A percentile compares a stretch with the other conserved stretches of the same genome.
Evolutionary conservation across 2,797 vertebrate species (phyloP).

Genomic region (Cichlasoma orientale): DNA sequence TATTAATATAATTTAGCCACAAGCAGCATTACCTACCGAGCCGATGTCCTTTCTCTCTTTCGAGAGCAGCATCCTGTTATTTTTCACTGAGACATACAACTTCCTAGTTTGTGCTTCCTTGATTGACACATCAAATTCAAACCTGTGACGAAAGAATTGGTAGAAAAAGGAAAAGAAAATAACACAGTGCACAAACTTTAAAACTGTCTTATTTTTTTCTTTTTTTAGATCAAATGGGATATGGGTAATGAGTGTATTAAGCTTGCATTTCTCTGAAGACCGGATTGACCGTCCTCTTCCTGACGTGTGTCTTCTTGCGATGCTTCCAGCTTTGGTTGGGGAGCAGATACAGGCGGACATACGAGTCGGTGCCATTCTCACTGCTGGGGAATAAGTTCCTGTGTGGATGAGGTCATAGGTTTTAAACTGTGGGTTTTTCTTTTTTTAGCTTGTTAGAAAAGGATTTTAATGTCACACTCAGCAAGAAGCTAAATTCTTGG

Average conservation of each 20-base stretch:
- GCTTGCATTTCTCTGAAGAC: slow-evolving; percentile 88
- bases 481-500: neutral
- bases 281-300: slow-evolving; percentile 88
- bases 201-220: neutral
- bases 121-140: slow-evolving; percentile 88
- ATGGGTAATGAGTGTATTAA: neutral
- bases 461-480: neutral
- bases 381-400: slow-evolving; percentile 88
- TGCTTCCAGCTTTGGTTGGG: slow-evolving; percentile 90
- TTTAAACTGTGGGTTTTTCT: neutral
- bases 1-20: neutral
- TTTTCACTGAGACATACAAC: slow-evolving; percentile 92
- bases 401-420: neutral
- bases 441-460: neutral
- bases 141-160: slow-evolving; percentile 75
- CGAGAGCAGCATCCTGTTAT: slow-evolving; percentile 86
- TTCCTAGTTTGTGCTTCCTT: slow-evolving; percentile 84
- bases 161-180: neutral
- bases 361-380: slow-evolving; percentile 88
- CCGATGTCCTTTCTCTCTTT: slow-evolving; percentile 91
- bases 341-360: slow-evolving; percentile 92
- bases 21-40: slow-evolving; percentile 76
- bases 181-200: neutral
- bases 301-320: slow-evolving; percentile 89
- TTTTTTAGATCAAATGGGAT: neutral